These are phyloP conservation scores for Anabacerthia variegaticeps DNA, from an alignment of 2,797 vertebrate species.

Conservation along the genomic window DNA sequence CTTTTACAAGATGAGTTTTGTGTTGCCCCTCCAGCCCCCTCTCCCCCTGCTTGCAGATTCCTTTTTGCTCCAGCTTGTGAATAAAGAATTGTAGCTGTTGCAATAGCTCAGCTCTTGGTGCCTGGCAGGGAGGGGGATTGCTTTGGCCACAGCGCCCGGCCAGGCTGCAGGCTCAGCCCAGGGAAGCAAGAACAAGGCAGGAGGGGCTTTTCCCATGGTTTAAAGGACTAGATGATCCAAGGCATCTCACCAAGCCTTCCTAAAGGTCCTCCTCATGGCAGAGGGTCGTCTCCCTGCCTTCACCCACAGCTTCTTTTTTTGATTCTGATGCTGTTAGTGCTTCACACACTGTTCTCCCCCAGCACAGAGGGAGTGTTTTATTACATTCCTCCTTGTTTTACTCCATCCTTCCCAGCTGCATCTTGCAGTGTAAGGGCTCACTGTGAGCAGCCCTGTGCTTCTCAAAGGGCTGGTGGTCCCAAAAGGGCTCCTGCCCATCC, in stretches of 20 bases:
- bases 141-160: neutral
- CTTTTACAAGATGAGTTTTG: conserved; percentile 47
- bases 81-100: neutral
- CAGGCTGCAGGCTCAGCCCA: neutral
- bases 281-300: neutral
- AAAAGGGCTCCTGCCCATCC: neutral
- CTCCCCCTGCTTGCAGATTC: neutral
- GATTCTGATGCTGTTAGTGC: no score
- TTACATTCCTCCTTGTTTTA: neutral
- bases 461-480: neutral
- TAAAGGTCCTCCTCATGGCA: neutral
- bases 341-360: neutral
- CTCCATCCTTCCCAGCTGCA: neutral
- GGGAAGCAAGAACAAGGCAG: neutral
- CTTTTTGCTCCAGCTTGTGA: conserved; percentile 20
- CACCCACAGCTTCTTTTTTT: neutral
- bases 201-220: neutral
- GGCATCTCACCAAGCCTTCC: neutral
- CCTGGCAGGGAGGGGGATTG: neutral
- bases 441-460: neutral
- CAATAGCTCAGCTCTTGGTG: neutral
- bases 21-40: neutral
- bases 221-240: neutral
- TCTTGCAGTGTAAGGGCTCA: neutral
- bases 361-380: neutral